Evolutionary conservation across 2,888 invertebrate species (phyloP).

Genomic region (Acholoe squamosa): DNA sequence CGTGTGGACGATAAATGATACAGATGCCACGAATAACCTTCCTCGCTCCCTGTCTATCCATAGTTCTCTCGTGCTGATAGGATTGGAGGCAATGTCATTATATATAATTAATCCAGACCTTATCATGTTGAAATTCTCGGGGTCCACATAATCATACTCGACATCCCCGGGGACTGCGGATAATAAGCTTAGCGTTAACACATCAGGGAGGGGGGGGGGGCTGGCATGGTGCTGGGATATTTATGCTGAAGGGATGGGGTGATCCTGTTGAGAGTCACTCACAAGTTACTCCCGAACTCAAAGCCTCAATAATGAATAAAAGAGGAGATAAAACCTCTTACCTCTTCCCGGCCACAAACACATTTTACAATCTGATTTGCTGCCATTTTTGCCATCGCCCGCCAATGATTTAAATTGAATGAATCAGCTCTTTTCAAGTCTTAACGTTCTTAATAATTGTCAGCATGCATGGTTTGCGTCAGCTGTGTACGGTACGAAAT

Average conservation of each 20-base stretch:
- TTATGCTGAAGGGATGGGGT: background rate
- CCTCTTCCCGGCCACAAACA: background rate
- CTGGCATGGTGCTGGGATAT: background rate
- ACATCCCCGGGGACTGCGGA: background rate
- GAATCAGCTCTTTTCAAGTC: background rate
- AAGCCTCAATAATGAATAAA: slow-evolving; percentile 14
- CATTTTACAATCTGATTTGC: slow-evolving; percentile 5
- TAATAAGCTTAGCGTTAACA: background rate
- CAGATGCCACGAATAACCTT: background rate
- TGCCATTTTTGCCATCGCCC: background rate
- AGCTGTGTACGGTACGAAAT: no score
- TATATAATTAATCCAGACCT: background rate
- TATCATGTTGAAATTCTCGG: background rate
- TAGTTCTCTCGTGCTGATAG: background rate
- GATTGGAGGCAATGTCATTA: slow-evolving; percentile 7
- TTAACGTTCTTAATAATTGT: no score
- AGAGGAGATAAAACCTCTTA: background rate
- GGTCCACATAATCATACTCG: background rate
- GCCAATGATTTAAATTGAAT: background rate
- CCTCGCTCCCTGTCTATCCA: background rate
- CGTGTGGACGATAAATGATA: background rate
- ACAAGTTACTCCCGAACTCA: background rate
- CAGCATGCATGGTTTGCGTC: no score
- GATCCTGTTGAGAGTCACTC: background rate
- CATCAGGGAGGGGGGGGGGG: background rate